Evolutionary conservation across 2,888 invertebrate species (phyloP).

Genomic region (Limenitis camilla): DNA sequence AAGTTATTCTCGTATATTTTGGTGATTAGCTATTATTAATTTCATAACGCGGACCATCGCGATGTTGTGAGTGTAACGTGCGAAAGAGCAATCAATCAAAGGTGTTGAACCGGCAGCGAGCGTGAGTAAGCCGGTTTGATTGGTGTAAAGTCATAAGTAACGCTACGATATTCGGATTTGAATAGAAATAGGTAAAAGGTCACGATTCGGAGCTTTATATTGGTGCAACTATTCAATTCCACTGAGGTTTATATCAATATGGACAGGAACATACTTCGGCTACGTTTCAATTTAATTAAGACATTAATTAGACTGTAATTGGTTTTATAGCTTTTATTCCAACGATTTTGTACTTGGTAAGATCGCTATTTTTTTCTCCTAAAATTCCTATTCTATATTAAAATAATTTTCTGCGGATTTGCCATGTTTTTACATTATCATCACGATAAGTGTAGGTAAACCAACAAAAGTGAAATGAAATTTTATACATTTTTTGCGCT

Average conservation of each 20-base stretch:
- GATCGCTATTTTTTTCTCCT: too few relatives aligned
- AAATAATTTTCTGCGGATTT: too few relatives aligned
- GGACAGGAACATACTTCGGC: too few relatives aligned
- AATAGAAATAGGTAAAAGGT: not conserved
- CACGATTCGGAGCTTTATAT: not conserved
- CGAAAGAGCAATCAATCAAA: slow-evolving; percentile 38
- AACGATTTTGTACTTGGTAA: too few relatives aligned
- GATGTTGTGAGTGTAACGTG: slow-evolving; percentile 30
- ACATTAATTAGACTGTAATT: too few relatives aligned
- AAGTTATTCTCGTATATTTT: not conserved
- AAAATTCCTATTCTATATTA: too few relatives aligned
- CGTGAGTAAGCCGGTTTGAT: slow-evolving; percentile 27
- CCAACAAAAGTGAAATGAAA: too few relatives aligned
- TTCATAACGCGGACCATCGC: slow-evolving; percentile 4
- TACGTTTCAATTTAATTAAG: too few relatives aligned
- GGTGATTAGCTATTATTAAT: slow-evolving; percentile 15
- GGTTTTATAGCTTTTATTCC: too few relatives aligned
- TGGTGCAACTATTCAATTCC: not conserved
- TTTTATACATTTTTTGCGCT: too few relatives aligned
- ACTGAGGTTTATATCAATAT: not conserved
- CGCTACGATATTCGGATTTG: slow-evolving; percentile 18
- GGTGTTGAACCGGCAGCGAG: slow-evolving; percentile 23
- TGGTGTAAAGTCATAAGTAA: slow-evolving; percentile 29
- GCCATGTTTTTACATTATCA: too few relatives aligned
- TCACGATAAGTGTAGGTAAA: too few relatives aligned